Evolutionary conservation across 2,113 vertebrate species (phyloP).

Genomic region (Seriola rivoliana): DNA sequence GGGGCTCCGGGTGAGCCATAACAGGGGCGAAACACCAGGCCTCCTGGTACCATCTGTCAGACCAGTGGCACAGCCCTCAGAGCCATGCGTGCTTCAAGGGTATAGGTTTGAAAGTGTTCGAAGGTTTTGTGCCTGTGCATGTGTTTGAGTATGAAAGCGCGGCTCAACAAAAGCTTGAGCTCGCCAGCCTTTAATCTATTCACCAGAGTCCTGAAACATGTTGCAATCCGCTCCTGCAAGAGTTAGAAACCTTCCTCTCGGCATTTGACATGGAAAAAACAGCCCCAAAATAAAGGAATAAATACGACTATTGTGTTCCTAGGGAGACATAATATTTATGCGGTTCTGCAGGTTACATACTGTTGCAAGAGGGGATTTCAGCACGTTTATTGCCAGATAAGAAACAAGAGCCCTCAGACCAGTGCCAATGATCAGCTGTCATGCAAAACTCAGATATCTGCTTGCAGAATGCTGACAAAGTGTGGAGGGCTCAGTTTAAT

Average conservation of each 20-base stretch:
- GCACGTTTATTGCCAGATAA: slow-evolving; percentile 70
- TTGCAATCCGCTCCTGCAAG: slow-evolving; percentile 73
- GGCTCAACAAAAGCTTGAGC: slow-evolving; percentile 50
- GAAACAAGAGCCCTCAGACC: slow-evolving; percentile 74
- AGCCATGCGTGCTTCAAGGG: slow-evolving; percentile 46
- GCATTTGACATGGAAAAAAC: slow-evolving; percentile 69
- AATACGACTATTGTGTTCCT: slow-evolving; percentile 83
- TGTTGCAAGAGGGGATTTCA: slow-evolving; percentile 74
- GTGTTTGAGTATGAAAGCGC: slow-evolving; percentile 26
- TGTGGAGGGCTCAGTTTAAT: slow-evolving; percentile 54
- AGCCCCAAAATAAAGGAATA: slow-evolving; percentile 78
- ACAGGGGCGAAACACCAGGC: slow-evolving; percentile 53
- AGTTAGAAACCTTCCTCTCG: slow-evolving; percentile 60
- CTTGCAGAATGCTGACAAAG: slow-evolving; percentile 35
- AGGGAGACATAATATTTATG: slow-evolving; percentile 85
- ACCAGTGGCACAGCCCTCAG: slow-evolving; percentile 61
- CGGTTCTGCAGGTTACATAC: slow-evolving; percentile 72
- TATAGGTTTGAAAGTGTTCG: slow-evolving; percentile 45
- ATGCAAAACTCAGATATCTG: slow-evolving; percentile 57
- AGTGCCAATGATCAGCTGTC: slow-evolving; percentile 70
- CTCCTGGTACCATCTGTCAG: slow-evolving; percentile 78
- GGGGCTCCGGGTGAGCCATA: slow-evolving; percentile 69
- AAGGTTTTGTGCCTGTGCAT: slow-evolving; percentile 34
- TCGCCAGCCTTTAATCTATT: slow-evolving; percentile 73
- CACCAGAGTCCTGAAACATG: slow-evolving; percentile 76